These are phyloP conservation scores for Crenichthys baileyi DNA, from an alignment of 2,797 vertebrate species.

Conservation along the genomic window DNA sequence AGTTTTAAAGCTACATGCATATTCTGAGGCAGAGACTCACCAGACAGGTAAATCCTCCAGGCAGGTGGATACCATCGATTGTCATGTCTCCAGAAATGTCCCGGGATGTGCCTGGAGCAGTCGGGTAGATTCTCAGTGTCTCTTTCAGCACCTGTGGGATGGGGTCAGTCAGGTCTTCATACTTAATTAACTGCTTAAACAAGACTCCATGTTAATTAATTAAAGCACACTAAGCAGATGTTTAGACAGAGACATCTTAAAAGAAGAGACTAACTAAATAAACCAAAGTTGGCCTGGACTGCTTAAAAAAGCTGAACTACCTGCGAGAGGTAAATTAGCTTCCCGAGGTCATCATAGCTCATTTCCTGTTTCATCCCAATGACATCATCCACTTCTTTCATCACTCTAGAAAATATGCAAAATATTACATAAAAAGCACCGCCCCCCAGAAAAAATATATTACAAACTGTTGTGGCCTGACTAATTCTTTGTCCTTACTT, in stretches of 20 bases:
- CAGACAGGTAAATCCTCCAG: constrained; percentile 63
- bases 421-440: not conserved
- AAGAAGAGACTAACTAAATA: not conserved
- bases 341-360: constrained; percentile 87
- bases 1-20: not conserved
- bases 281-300: no score
- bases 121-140: constrained; percentile 87
- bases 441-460: not conserved
- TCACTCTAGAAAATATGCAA: constrained; percentile 74
- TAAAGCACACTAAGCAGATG: not conserved
- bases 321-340: constrained; percentile 88
- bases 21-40: constrained; percentile 69
- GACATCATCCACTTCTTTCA: constrained; percentile 88
- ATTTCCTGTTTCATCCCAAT: constrained; percentile 88
- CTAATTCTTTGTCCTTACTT: constrained; percentile 73
- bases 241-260: not conserved
- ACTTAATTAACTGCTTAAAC: not conserved
- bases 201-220: not conserved
- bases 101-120: constrained; percentile 82
- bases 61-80: constrained; percentile 82
- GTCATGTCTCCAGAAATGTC: constrained; percentile 76
- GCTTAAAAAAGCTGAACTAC: constrained; percentile 35
- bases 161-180: not conserved
- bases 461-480: no score
- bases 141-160: constrained; percentile 88